phyloP scores from a whole-genome alignment of 2,888 invertebrate genomes.

The Ochlodes sylvanus region DNA sequence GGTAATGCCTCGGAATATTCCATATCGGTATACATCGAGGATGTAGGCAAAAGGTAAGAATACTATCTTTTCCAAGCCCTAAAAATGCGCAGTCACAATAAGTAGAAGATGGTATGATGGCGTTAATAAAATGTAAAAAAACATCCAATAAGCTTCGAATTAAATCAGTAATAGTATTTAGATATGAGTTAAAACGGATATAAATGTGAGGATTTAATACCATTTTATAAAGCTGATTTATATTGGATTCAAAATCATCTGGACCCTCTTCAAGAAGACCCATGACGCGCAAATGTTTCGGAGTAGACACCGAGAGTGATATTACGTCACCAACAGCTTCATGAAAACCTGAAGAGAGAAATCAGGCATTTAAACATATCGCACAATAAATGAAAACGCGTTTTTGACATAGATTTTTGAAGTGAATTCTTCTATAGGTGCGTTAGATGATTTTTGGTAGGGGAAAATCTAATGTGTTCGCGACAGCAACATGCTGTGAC shows the following conservation, averaged over 20 bases:
- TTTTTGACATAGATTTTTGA: background rate
- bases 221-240: conserved; percentile 88
- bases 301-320: conserved; percentile 88
- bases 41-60: conserved; percentile 89
- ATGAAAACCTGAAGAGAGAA: conserved; percentile 85
- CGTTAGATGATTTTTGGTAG: too few species aligned
- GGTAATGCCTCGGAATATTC: conserved; percentile 87
- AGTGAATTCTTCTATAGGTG: too few species aligned
- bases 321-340: conserved; percentile 91
- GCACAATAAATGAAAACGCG: too few species aligned
- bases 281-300: conserved; percentile 89
- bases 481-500: too few species aligned
- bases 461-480: too few species aligned
- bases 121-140: too few species aligned
- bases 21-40: conserved; percentile 89
- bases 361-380: background rate
- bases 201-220: conserved; percentile 55
- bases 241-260: conserved; percentile 85
- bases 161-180: background rate
- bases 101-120: too few species aligned
- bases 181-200: background rate
- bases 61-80: conserved; percentile 89
- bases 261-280: conserved; percentile 86
- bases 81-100: too few species aligned
- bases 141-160: too few species aligned